Conservation (phyloP, 2,113 vertebrate species). For the Chamaetylas fuelleborni region DNA sequence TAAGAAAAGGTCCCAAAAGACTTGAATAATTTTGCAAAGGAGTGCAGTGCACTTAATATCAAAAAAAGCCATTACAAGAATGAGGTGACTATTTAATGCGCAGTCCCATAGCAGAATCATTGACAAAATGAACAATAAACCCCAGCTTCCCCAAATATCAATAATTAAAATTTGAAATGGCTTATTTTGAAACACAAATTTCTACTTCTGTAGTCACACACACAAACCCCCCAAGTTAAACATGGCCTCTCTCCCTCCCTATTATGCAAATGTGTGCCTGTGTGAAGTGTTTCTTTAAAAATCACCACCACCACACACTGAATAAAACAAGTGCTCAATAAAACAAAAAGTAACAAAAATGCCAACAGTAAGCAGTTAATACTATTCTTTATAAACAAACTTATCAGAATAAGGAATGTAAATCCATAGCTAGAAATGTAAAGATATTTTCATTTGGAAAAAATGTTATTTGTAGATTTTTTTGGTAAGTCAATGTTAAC, state of each 20-base stretch:
- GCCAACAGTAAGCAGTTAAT: not conserved
- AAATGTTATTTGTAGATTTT: not conserved
- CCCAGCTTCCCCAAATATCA: not conserved
- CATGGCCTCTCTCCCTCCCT: not conserved
- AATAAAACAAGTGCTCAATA: not conserved
- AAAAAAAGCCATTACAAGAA: not conserved
- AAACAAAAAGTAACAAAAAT: not conserved
- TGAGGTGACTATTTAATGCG: not conserved
- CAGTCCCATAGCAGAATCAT: not conserved
- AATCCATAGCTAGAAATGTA: not conserved
- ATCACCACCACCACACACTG: not conserved
- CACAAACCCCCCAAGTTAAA: not conserved
- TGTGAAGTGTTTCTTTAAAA: not conserved
- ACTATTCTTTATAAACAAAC: not conserved
- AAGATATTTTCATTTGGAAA: not conserved
- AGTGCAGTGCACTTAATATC: not conserved
- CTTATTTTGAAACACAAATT: not conserved
- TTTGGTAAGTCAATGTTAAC: not conserved
- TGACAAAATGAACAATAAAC: not conserved
- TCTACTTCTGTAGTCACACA: not conserved
- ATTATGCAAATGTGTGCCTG: not conserved
- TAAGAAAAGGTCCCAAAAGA: not conserved
- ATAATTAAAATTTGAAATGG: not conserved
- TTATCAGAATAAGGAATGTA: not conserved
- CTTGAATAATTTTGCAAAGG: not conserved